These are phyloP conservation scores for Rhinichthys klamathensis DNA, from an alignment of 2,113 vertebrate genomes.

Conservation along the genomic window DNA sequence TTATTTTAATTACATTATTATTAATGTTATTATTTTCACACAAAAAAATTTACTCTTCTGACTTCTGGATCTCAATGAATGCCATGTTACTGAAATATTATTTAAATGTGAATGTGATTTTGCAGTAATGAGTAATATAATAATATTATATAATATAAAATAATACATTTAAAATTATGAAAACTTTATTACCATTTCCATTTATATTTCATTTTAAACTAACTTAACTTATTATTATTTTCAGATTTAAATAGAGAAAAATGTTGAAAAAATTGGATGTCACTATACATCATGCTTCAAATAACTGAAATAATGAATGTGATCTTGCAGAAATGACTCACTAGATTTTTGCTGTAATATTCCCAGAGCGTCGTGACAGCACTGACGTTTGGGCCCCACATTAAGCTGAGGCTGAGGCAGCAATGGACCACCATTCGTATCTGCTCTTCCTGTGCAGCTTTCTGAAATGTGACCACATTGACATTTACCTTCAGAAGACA, in stretches of 20 bases:
- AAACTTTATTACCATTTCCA: neutral
- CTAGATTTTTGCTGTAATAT: constrained; percentile 92
- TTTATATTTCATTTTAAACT: too few relatives aligned
- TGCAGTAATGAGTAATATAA: neutral
- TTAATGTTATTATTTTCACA: neutral
- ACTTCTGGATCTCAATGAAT: neutral
- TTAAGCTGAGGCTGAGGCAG: constrained; percentile 85
- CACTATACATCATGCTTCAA: neutral
- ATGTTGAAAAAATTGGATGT: neutral
- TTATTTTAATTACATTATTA: too few relatives aligned
- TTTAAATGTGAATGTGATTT: neutral
- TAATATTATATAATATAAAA: neutral
- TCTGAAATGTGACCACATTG: constrained; percentile 56
- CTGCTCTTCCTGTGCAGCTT: constrained; percentile 83
- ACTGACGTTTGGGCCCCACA: constrained; percentile 85
- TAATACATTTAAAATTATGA: neutral
- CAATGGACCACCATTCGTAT: constrained; percentile 92
- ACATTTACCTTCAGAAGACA: neutral
- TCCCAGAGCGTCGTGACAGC: constrained; percentile 89
- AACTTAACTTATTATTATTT: neutral
- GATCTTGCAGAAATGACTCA: constrained; percentile 66
- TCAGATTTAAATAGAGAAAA: neutral
- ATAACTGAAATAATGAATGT: neutral
- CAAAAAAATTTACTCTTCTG: neutral
- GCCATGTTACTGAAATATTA: neutral